Percentiles rank a stretch among this genome's conserved stretches.
Evolutionary conservation across 2,113 vertebrate species (phyloP).

Genomic region (Ciconia stormi): DNA sequence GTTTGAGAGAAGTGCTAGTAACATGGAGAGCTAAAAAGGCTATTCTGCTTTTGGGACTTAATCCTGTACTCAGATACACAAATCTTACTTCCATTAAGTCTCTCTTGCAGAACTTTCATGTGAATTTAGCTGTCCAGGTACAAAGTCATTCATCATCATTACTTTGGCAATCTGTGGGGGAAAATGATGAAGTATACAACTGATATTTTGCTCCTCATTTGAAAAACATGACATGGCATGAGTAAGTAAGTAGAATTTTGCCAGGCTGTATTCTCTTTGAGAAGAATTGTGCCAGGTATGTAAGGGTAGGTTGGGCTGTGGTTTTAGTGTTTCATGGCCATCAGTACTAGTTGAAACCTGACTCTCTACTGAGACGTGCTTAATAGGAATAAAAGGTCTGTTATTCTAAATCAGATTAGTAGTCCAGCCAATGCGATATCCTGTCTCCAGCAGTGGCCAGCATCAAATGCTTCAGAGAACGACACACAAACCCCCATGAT

Average conservation of each 20-base stretch:
- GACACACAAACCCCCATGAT: not conserved
- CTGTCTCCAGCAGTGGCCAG: slow-evolving; percentile 29
- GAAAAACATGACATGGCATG: not conserved
- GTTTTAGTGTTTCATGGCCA: not conserved
- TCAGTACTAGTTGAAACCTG: slow-evolving; percentile 38
- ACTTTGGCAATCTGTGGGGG: not conserved
- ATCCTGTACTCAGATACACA: not conserved
- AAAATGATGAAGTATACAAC: not conserved
- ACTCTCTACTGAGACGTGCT: not conserved
- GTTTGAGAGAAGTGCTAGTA: not conserved
- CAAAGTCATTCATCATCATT: not conserved
- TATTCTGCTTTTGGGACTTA: not conserved
- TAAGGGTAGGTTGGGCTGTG: fast-evolving
- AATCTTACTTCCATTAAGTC: not conserved
- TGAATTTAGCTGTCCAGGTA: not conserved
- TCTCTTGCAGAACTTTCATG: not conserved
- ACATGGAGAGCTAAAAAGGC: not conserved
- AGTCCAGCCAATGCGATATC: slow-evolving; percentile 33
- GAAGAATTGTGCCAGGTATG: not conserved
- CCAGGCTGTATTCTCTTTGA: not conserved
- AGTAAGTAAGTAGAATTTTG: not conserved
- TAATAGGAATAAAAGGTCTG: slow-evolving; percentile 57
- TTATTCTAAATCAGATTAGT: slow-evolving; percentile 60
- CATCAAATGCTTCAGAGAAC: slow-evolving; percentile 28
- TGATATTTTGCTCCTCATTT: not conserved